These are phyloP conservation scores for Alosa alosa DNA, from an alignment of 2,113 vertebrate species.

Conservation along the genomic window DNA sequence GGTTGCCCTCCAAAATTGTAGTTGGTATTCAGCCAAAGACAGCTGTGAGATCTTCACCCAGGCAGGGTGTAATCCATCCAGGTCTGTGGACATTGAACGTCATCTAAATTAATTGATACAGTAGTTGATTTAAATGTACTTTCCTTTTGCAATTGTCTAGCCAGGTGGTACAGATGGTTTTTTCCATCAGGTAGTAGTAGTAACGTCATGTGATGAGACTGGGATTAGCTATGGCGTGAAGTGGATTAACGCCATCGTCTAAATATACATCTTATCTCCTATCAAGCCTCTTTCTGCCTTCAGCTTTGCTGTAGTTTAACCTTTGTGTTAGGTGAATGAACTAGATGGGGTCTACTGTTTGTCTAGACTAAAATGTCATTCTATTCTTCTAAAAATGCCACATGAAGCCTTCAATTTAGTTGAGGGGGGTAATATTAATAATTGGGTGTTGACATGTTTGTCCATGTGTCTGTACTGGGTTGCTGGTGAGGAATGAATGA, in stretches of 20 bases:
- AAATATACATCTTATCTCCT: constrained; percentile 53
- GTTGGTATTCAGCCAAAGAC: constrained; percentile 57
- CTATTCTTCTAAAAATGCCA: too few relatives aligned
- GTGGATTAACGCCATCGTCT: constrained; percentile 52
- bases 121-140: neutral
- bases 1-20: constrained; percentile 38
- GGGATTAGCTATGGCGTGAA: constrained; percentile 39
- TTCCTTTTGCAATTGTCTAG: neutral
- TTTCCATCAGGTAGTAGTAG: neutral
- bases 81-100: neutral
- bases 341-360: neutral
- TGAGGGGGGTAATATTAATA: neutral
- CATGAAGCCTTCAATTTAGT: neutral
- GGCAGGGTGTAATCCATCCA: neutral
- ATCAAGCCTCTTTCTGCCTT: constrained; percentile 40
- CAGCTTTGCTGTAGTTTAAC: constrained; percentile 40
- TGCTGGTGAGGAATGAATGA: neutral
- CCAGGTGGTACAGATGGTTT: neutral
- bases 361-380: neutral
- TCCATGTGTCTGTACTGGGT: neutral
- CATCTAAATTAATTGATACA: neutral
- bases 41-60: constrained; percentile 46
- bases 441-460: neutral
- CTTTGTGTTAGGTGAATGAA: constrained; percentile 36
- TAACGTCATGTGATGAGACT: neutral